Base-by-base conservation (phyloP, 2,888 invertebrate species). In the Cylloceria caligata region DNA sequence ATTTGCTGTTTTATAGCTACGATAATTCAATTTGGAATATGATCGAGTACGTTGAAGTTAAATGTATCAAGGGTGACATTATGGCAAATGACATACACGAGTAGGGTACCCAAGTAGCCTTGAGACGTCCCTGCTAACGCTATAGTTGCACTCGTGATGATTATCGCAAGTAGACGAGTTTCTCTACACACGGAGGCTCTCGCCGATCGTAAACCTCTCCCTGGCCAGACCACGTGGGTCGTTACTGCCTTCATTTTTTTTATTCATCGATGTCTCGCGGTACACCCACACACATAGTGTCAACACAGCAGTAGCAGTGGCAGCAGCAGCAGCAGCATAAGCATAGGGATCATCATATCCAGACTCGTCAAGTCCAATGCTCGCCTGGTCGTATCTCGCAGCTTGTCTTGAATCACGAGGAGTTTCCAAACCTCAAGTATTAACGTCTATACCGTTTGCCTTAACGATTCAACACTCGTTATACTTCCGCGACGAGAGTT, bases 131-230 rank as follows among this genome's bases (percentile, higher is more conserved):
- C 82, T 82, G 78, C 49, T 19, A 57, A 34, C 72, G 55, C 68
- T 55, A 52, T 39, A 68, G 68, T 65, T 71, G 78, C 71, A 74
- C 79, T 73, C 77, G 45, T 71, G 79, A 75, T 79, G 71, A 79
- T 82, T 82, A 82, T 82, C 82, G 75, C 78, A 21, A 82, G 82
- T 82, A 82, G 79, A 79, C 78, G 82, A 82, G 82, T 82, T 82
- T 82, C 82, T 79, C 75, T 75, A 62, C 77, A 62, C 77, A 73
- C 64, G 72, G 52, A 21, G 79, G 65, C 75, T 79, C 82, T 64
- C 60, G 71, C 9, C 45, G 77, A 81, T 81, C 81, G 81, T 81
- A 81, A 81, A 81, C 77, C 77, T 73, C 76, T 72, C 67, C 64
- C 60, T 55, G 62, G 16, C 80, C 64, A 49, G 76, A 82, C 82